Conservation (phyloP, 2,113 vertebrate genomes). For the Eretmochelys imbricata region DNA sequence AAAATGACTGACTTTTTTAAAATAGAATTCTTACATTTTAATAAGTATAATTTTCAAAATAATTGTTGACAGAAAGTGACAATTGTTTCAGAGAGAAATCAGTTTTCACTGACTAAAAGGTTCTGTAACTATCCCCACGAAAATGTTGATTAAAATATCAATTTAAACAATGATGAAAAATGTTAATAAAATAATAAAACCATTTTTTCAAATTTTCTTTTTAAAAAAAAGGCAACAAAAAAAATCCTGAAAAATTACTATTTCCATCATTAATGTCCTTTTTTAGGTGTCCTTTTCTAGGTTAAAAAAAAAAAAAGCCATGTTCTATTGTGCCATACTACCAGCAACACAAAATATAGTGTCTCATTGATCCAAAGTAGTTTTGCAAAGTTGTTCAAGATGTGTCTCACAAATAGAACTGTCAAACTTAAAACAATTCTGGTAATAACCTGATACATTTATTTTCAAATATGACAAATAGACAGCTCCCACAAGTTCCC, state of each 20-base stretch:
- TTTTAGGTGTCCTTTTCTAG: background rate
- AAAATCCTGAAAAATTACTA: background rate
- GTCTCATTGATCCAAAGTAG: background rate
- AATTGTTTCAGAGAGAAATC: background rate
- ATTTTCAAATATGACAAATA: conserved; percentile 62
- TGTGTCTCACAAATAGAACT: conserved; percentile 5
- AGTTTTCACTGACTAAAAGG: background rate
- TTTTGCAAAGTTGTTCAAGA: background rate
- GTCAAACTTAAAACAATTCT: conserved; percentile 25
- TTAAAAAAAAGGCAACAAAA: background rate
- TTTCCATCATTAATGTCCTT: background rate
- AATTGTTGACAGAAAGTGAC: background rate
- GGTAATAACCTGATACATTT: conserved; percentile 49
- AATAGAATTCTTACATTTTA: background rate
- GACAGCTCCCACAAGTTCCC: background rate
- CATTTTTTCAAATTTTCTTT: background rate
- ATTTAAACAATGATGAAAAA: background rate
- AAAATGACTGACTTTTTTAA: background rate
- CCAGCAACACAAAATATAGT: background rate
- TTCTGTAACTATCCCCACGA: background rate
- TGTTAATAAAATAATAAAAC: background rate
- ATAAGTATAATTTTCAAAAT: background rate
- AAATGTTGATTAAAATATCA: background rate
- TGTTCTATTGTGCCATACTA: background rate
- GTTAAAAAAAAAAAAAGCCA: background rate